These are phyloP conservation scores for Masticophis lateralis DNA, from an alignment of 2,797 vertebrate genomes.

Conservation along the genomic window DNA sequence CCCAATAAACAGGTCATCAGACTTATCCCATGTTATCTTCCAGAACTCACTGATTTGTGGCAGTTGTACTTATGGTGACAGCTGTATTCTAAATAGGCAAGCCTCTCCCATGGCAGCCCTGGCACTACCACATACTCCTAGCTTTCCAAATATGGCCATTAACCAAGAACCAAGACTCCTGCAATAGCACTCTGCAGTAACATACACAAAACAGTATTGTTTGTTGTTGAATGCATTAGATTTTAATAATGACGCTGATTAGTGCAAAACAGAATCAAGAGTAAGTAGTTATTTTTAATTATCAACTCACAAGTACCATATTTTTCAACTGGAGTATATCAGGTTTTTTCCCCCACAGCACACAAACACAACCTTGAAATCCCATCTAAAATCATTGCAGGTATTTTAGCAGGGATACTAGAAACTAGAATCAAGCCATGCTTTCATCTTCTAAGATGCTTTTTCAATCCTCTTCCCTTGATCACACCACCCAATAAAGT, in stretches of 20 bases:
- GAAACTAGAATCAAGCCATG: conserved; percentile 45
- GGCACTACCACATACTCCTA: neutral
- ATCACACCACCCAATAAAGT: conserved; percentile 62
- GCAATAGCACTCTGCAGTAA: neutral
- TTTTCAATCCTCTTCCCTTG: conserved; percentile 58
- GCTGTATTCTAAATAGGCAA: neutral
- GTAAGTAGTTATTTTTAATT: neutral
- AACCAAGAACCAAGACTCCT: neutral
- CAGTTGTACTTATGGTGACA: neutral
- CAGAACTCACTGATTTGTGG: neutral
- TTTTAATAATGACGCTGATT: neutral
- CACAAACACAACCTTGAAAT: neutral
- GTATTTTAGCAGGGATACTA: neutral
- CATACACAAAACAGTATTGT: neutral
- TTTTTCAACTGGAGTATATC: neutral
- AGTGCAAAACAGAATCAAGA: neutral
- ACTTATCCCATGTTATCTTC: neutral
- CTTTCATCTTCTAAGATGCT: conserved; percentile 35
- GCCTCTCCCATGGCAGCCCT: neutral
- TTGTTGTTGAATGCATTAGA: neutral
- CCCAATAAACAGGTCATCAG: neutral
- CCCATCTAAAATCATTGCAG: conserved; percentile 9
- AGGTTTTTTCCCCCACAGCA: neutral
- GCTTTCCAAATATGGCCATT: neutral
- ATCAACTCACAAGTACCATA: neutral